Conservation (phyloP, 2,888 invertebrate genomes). For the Apamea monoglypha region DNA sequence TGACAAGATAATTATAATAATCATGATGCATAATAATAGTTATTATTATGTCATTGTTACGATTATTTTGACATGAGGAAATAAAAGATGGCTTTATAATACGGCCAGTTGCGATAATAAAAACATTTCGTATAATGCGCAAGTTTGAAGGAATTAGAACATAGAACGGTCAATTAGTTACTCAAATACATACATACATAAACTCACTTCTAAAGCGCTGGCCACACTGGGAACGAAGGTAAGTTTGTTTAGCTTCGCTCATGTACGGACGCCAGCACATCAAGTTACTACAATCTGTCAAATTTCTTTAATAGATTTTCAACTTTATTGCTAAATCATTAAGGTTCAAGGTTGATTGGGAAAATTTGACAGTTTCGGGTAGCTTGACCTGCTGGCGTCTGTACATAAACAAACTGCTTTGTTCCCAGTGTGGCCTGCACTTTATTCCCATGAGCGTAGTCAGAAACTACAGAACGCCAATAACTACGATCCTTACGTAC, state of each 20-base stretch:
- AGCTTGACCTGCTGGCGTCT: no score
- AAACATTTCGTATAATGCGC: background rate
- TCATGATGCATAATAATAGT: constrained; percentile 34
- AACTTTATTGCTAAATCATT: no score
- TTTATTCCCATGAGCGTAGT: background rate
- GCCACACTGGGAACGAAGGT: no score
- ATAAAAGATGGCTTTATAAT: constrained; percentile 10
- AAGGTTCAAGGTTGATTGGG: no score
- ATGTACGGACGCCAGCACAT: no score
- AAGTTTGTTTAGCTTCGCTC: no score
- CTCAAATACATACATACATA: background rate
- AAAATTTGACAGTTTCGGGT: no score
- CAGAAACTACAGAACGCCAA: background rate
- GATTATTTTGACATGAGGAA: constrained; percentile 12
- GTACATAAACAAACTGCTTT: no score
- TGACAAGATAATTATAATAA: constrained; percentile 37
- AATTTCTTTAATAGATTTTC: no score
- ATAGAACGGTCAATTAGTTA: background rate
- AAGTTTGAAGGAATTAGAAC: background rate
- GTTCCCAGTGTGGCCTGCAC: no score
- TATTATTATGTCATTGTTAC: constrained; percentile 11
- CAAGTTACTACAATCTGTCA: no score
- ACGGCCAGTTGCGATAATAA: no score
- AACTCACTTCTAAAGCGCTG: background rate
- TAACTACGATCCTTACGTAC: background rate